phyloP scores from a whole-genome alignment of 2,113 vertebrate genomes.

The Scytalopus superciliaris region DNA sequence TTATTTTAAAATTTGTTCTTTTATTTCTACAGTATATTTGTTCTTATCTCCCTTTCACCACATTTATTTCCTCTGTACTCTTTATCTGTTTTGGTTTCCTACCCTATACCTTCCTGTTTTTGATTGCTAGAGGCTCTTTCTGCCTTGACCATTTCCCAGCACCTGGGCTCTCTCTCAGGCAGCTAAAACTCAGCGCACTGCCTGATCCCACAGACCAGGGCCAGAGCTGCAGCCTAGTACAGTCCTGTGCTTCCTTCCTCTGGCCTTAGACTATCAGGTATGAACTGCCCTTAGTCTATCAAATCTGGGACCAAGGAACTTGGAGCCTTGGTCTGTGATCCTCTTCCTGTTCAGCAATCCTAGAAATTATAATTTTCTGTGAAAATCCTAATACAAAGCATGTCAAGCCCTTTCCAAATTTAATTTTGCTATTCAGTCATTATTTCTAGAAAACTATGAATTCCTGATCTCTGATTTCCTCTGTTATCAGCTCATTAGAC shows the following conservation, averaged over 20 bases:
- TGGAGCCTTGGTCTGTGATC: rapidly evolving
- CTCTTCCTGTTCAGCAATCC: not conserved
- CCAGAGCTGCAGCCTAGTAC: not conserved
- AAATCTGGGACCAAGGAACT: not conserved
- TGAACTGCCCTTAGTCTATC: rapidly evolving
- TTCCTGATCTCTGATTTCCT: not conserved
- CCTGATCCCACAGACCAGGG: not conserved
- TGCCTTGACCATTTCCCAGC: not conserved
- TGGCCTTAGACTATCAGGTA: not conserved
- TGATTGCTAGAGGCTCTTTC: not conserved
- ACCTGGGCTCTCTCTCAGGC: not conserved
- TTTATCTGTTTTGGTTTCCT: not conserved
- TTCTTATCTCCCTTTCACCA: not conserved
- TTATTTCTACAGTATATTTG: not conserved
- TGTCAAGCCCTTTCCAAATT: not conserved
- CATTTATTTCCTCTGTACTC: not conserved
- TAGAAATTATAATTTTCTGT: not conserved
- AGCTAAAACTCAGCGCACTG: not conserved
- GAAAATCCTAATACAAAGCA: not conserved
- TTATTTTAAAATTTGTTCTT: not conserved
- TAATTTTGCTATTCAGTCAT: not conserved
- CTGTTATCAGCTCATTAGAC: not conserved
- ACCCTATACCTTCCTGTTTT: not conserved
- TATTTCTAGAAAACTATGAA: not conserved
- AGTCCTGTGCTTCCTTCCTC: not conserved